Evolutionary conservation across 1,140 invertebrate species (phyloP), one percentile per base, ranked within the genome.

Genomic region (Drosophila jambulina): DNA sequence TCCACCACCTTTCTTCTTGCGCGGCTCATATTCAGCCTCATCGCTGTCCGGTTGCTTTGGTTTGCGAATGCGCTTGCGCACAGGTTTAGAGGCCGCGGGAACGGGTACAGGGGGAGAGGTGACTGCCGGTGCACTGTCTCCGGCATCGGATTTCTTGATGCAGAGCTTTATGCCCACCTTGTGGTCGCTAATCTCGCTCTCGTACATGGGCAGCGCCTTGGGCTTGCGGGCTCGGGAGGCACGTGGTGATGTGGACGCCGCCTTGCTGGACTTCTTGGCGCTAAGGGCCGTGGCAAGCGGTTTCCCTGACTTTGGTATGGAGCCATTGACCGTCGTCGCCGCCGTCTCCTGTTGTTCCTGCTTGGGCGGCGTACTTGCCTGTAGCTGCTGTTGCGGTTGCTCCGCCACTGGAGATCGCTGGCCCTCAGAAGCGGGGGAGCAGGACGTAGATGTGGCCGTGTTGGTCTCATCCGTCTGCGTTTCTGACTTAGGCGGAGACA

Each of bases 161-260:
- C 94, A 93, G 38, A 95, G 91, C 85, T 95, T 95, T 21, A 95
- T 95, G 6, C 95, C 94, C 75, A 95, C 94, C 76, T 95, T 94
- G 81, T 95, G 94, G 58, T 94, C 94, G 67, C 94, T 95, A 54
- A 95, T 95, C 80, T 92, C 91, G 75, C 92, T 93, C 60, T 93
- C 92, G 63, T 93, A 93, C 76, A 93, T 92, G 21, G 92, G 82
- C 60, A 93, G 69, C 4, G 88, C 68, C 65, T 92, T 93, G 9
- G 78, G 74, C 25, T 92, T 92, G 15, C 86, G 87, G 25, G 71
- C 62, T 42, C 90, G 75, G 27, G 75, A 80, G 15, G 90, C 64
- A 38, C 91, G 82, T 25, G 82, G 78, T 21, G 86, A 84, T 42
- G 83, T 77, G 21, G 85, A 43, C n/a, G 74, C 62, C 23, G 82